Percentiles rank a stretch among this genome's conserved stretches.
phyloP scores from a whole-genome alignment of 2,113 vertebrate species.

The Platycercus adscitus region DNA sequence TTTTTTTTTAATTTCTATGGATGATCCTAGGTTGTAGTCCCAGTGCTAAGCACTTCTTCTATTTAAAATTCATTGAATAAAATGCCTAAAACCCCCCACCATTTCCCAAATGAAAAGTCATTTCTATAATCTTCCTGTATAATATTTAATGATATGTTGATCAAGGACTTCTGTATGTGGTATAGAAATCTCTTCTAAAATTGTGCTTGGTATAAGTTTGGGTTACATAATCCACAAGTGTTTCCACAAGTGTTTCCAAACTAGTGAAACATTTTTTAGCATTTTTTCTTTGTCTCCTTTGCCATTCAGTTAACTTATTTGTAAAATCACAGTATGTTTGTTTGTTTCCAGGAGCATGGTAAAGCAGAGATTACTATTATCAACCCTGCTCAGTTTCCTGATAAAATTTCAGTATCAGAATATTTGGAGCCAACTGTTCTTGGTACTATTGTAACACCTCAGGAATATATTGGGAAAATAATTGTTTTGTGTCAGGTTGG shows the following conservation, averaged over 20 bases:
- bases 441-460: slow-evolving; percentile 91
- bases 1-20: not conserved
- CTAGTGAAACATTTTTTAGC: not conserved
- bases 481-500: slow-evolving; percentile 92
- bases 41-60: not conserved
- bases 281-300: not conserved
- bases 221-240: not conserved
- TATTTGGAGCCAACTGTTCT: slow-evolving; percentile 94
- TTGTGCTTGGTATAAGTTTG: not conserved
- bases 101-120: not conserved
- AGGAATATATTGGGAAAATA: slow-evolving; percentile 87
- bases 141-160: not conserved
- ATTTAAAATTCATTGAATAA: not conserved
- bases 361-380: slow-evolving; percentile 89
- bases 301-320: not conserved
- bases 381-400: slow-evolving; percentile 92
- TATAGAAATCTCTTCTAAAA: not conserved
- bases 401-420: slow-evolving; percentile 82
- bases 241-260: not conserved
- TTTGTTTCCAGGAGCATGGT: slow-evolving; percentile 82
- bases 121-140: not conserved
- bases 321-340: not conserved
- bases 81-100: accelerated
- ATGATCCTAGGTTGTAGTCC: not conserved
- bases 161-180: not conserved